These are phyloP conservation scores for Heliconius eleuchia DNA, from an alignment of 1,140 invertebrate species.

Conservation along the genomic window DNA sequence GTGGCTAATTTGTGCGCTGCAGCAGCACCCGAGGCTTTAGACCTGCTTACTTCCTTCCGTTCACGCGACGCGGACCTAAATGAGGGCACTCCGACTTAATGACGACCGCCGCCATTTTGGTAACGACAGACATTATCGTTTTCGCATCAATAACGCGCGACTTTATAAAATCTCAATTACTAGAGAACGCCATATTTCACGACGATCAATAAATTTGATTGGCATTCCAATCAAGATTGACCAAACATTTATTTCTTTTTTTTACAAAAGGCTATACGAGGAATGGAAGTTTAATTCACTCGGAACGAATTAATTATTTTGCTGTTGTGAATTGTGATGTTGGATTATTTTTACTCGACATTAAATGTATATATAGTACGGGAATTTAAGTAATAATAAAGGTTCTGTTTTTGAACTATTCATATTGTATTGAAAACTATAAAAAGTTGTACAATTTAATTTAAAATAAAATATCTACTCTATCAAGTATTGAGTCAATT, in stretches of 20 bases:
- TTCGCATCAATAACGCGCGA: conserved; percentile 31
- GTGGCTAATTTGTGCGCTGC: conserved; percentile 66
- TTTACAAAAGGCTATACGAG: conserved; percentile 1
- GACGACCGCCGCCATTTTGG: conserved; percentile 66
- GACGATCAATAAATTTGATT: conserved; percentile 27
- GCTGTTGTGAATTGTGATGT: background rate
- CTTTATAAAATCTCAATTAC: conserved; percentile 31
- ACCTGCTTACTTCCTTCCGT: conserved; percentile 62
- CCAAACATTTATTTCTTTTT: conserved; percentile 26
- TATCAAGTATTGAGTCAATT: conserved; percentile 19
- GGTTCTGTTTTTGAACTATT: background rate
- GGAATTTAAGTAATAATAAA: too few species aligned
- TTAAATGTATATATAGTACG: background rate
- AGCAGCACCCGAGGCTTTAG: conserved; percentile 56
- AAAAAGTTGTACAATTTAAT: background rate
- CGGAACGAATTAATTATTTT: conserved; percentile 20
- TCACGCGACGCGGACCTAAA: conserved; percentile 63
- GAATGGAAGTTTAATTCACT: conserved; percentile 14
- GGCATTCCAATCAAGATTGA: conserved; percentile 29
- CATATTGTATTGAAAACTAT: background rate
- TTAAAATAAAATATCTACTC: background rate
- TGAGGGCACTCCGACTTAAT: conserved; percentile 69
- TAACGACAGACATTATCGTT: conserved; percentile 35
- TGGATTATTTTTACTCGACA: background rate
- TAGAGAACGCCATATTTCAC: conserved; percentile 20